Evolutionary conservation across 2,888 invertebrate genomes (phyloP), one percentile per base, ranked within the genome.

Genomic region (Hipparchia semele): DNA sequence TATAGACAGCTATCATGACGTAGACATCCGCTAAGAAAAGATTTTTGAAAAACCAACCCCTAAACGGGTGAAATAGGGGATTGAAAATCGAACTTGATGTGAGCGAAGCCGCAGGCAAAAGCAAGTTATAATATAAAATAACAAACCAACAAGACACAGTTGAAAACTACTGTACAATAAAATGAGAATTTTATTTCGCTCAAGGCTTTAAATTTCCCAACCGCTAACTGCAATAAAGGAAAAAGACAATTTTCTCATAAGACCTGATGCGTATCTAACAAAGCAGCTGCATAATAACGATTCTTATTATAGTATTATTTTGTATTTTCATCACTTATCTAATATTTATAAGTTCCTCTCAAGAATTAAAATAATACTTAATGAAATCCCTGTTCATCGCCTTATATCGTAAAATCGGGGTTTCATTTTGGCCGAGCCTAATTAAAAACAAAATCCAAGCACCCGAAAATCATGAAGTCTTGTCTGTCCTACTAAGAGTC

Each of bases 221-320:
- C 76, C 54, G 71, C 67, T 56, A 54, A 66, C 61, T 74, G 68
- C 58, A 75, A 73, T 75, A 76, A 75, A 75, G 76, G 78, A 78
- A 78, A 78, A 78, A 75, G 76, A 77, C 76, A 77, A 78, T 78
- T 78, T 78, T 78, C 78, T 78, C 76, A 78, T 73, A 78, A 76
- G 75, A 76, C 72, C 65, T 74, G 78, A 78, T 78, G 76, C 76
- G 74, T 76, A 75, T 75, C 76, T 73, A 73, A 76, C 76, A 78
- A 76, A 76, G 74, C 68, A 74, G 72, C 76, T 78, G 75, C 76
- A 78, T 75, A 74, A 73, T 74, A 76, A 76, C 66, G 66, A 73
- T 73, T 72, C 70, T 72, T 70, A 72, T 73, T 73, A 69, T 72
- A 70, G 13, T 49, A 60, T 33, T 67, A 9, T 59, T 59, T 51